Evolutionary conservation across 30 jellyfish, hydroid and myxozoan species (phyloP).

Genomic region (Morbakka virulenta): DNA sequence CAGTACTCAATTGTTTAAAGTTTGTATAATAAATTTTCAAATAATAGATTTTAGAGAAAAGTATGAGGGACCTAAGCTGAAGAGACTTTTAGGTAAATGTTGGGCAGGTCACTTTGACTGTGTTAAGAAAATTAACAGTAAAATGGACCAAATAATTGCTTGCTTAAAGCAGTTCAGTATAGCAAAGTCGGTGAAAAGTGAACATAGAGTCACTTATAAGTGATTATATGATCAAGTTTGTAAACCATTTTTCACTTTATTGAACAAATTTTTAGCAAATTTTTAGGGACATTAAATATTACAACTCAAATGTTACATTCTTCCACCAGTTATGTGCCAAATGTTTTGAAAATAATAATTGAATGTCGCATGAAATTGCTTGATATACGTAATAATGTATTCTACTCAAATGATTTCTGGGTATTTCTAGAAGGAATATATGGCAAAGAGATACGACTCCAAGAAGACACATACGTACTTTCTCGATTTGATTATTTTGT

Average conservation of each 20-base stretch:
- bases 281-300: constrained; percentile 1
- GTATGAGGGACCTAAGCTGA: constrained; percentile 22
- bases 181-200: too few species aligned
- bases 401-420: too few species aligned
- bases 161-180: constrained; percentile 1
- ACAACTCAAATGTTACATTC: constrained; percentile 9
- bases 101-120: constrained; percentile 36
- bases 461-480: neutral
- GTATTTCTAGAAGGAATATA: neutral
- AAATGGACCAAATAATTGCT: constrained; percentile 10
- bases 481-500: constrained; percentile 4
- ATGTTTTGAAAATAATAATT: constrained; percentile 8
- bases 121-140: neutral
- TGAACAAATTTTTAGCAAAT: neutral
- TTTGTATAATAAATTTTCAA: too few species aligned
- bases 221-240: neutral
- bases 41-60: constrained; percentile 11
- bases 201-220: constrained; percentile 14
- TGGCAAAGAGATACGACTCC: constrained; percentile 11
- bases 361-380: too few species aligned
- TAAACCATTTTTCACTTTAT: neutral
- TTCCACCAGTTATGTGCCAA: neutral
- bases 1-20: too few species aligned
- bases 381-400: too few species aligned
- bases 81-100: constrained; percentile 18